Conservation (phyloP, 2,888 invertebrate genomes). For the Crioceris asparagi region DNA sequence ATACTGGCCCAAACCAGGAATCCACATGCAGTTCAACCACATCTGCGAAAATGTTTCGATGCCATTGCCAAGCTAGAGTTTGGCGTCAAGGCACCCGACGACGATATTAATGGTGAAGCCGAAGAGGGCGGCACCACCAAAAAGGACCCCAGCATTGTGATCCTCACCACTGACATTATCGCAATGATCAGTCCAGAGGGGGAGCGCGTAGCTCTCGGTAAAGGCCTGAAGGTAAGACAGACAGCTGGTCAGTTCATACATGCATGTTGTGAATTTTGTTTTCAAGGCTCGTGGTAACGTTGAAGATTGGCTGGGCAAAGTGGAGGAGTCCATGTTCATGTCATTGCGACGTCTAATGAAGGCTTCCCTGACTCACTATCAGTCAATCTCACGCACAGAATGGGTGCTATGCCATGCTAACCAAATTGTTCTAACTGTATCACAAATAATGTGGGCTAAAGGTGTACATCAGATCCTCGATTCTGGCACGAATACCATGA, state of each 20-base stretch:
- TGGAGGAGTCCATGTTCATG: slow-evolving; percentile 81
- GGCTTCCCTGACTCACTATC: slow-evolving; percentile 57
- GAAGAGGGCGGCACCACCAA: no score
- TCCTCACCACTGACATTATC: slow-evolving; percentile 69
- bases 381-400: slow-evolving; percentile 49
- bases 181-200: slow-evolving; percentile 87
- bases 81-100: slow-evolving; percentile 44
- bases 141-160: slow-evolving; percentile 31
- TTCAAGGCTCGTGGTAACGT: slow-evolving; percentile 60
- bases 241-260: no score
- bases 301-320: slow-evolving; percentile 85
- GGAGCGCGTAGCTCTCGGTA: slow-evolving; percentile 62
- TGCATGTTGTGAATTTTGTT: no score
- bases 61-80: slow-evolving; percentile 71
- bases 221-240: slow-evolving; percentile 60
- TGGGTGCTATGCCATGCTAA: slow-evolving; percentile 69
- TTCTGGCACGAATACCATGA: slow-evolving; percentile 37
- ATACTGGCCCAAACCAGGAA: slow-evolving; percentile 73
- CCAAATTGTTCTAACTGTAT: slow-evolving; percentile 74
- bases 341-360: slow-evolving; percentile 70
- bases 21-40: slow-evolving; percentile 82
- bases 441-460: slow-evolving; percentile 83
- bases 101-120: slow-evolving; percentile 36
- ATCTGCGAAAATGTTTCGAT: slow-evolving; percentile 82
- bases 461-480: slow-evolving; percentile 67